A percentile compares a stretch with the other conserved stretches of the same genome.
Evolutionary conservation across 2,888 invertebrate species (phyloP).

Genomic region (Gryllus longicercus): DNA sequence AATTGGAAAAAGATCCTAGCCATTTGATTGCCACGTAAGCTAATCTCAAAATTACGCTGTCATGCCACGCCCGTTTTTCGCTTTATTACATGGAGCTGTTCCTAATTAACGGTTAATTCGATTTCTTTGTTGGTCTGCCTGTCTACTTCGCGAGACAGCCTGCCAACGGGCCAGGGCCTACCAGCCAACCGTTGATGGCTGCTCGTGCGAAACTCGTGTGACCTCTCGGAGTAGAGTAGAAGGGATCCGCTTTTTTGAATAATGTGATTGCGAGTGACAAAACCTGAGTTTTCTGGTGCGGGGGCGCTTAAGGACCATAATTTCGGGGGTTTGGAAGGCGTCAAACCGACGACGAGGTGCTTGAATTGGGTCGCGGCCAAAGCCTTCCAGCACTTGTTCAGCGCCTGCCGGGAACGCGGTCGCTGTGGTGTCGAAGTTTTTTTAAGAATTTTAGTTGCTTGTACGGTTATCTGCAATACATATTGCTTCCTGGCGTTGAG

Average conservation of each 20-base stretch:
- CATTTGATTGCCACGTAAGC: too few species aligned
- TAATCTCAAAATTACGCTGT: too few species aligned
- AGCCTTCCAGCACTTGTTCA: background rate
- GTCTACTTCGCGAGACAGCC: too few species aligned
- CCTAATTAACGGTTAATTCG: too few species aligned
- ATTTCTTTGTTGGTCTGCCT: too few species aligned
- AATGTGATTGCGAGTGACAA: background rate
- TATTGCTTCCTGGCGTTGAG: background rate
- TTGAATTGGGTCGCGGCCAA: background rate
- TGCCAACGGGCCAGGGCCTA: too few species aligned
- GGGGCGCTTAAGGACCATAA: background rate
- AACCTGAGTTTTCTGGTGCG: background rate
- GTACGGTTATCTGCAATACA: background rate
- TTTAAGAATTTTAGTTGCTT: background rate
- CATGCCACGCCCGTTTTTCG: too few species aligned
- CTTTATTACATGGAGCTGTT: too few species aligned
- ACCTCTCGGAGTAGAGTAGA: background rate
- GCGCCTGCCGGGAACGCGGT: background rate
- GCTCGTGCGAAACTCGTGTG: too few species aligned
- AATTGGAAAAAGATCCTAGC: too few species aligned
- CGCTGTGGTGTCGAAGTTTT: background rate
- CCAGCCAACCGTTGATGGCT: too few species aligned
- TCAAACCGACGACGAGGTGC: background rate
- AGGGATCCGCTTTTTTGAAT: background rate
- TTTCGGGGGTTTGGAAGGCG: background rate